Percentiles rank a stretch among this genome's conserved stretches.
These are phyloP conservation scores for Odiellus spinosus DNA, from an alignment of 2,888 invertebrate genomes.

Conservation along the genomic window DNA sequence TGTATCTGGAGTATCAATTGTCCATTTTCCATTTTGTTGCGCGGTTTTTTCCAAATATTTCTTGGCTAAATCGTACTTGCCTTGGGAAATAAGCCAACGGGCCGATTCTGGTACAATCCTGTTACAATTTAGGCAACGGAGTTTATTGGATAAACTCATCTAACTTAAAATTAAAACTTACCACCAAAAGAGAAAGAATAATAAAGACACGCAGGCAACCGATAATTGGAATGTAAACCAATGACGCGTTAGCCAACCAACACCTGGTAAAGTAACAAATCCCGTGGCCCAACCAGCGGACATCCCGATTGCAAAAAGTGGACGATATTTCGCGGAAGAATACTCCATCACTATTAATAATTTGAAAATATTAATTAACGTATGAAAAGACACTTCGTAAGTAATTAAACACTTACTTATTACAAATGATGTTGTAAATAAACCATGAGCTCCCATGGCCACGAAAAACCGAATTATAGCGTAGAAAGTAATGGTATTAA, in stretches of 20 bases:
- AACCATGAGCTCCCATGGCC: conserved; percentile 5
- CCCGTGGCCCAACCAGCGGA: conserved; percentile 8
- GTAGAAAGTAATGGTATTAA: conserved; percentile 4
- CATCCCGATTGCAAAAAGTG: conserved; percentile 8
- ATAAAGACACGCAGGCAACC: neutral
- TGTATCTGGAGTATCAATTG: neutral
- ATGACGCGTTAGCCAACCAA: no score
- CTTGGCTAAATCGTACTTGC: conserved; percentile 50
- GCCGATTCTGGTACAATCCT: conserved; percentile 82
- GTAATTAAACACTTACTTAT: conserved; percentile 4
- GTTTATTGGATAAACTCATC: neutral
- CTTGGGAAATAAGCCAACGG: conserved; percentile 73
- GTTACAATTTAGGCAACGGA: conserved; percentile 4
- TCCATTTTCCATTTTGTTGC: conserved; percentile 34
- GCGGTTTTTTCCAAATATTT: conserved; percentile 43
- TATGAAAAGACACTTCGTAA: no score
- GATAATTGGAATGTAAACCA: conserved; percentile 2
- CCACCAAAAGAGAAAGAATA: neutral
- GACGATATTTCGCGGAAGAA: neutral
- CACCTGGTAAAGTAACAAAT: conserved; percentile 4
- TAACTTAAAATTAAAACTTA: neutral
- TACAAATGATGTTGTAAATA: neutral
- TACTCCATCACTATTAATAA: no score
- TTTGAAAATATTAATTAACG: no score
- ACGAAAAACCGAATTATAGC: conserved; percentile 5